Conservation (phyloP, 2,888 invertebrate species). For the Thera britannica region DNA sequence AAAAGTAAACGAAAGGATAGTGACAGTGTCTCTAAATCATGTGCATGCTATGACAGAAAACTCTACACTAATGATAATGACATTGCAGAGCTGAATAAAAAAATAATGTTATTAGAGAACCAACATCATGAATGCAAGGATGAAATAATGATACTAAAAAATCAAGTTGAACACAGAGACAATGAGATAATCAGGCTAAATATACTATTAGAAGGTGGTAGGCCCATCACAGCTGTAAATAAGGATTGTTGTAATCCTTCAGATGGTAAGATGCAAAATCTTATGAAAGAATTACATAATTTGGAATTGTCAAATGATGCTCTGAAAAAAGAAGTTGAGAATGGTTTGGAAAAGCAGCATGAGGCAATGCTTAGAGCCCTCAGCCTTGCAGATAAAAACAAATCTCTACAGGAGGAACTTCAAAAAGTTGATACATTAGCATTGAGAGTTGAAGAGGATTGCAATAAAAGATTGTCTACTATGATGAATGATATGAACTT, state of each 20-base stretch:
- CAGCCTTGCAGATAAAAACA: constrained; percentile 89
- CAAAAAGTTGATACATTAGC: constrained; percentile 90
- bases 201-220: constrained; percentile 88
- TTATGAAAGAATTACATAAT: constrained; percentile 85
- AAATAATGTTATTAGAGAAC: constrained; percentile 72
- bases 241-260: constrained; percentile 87
- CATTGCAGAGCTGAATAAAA: constrained; percentile 70
- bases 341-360: constrained; percentile 88
- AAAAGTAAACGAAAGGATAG: constrained; percentile 70
- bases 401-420: constrained; percentile 88
- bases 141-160: constrained; percentile 69
- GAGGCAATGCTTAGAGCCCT: constrained; percentile 92
- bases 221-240: constrained; percentile 86
- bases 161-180: constrained; percentile 83
- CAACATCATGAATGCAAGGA: constrained; percentile 71
- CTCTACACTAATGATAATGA: constrained; percentile 68
- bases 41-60: constrained; percentile 61
- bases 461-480: constrained; percentile 87
- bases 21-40: constrained; percentile 55
- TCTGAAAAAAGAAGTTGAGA: constrained; percentile 78
- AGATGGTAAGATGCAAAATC: constrained; percentile 81
- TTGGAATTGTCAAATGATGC: constrained; percentile 85
- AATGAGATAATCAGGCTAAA: constrained; percentile 89
- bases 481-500: constrained; percentile 86
- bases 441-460: constrained; percentile 90